phyloP scores from a whole-genome alignment of 2,113 vertebrate genomes.

The Corythornis madagascariensis region DNA sequence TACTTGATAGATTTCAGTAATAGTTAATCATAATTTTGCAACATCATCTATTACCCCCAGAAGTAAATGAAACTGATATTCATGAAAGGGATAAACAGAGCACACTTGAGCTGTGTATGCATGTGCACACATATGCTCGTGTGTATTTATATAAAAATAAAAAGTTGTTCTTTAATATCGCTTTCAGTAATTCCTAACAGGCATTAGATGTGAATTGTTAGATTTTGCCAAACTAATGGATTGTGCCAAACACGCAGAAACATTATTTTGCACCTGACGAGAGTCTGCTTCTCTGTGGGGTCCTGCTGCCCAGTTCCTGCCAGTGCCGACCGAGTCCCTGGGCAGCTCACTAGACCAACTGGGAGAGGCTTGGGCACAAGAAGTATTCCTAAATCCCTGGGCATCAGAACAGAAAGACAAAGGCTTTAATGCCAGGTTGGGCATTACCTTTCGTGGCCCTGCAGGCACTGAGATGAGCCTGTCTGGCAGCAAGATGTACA shows the following conservation, averaged over 20 bases:
- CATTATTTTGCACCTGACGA: neutral
- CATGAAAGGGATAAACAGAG: neutral
- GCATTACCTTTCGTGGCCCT: neutral
- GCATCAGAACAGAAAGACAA: neutral
- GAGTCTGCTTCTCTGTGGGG: neutral
- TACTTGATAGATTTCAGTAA: neutral
- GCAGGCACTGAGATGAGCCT: fast-evolving
- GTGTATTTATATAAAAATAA: neutral
- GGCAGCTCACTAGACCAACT: neutral
- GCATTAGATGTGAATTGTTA: neutral
- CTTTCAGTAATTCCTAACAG: neutral
- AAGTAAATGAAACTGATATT: neutral
- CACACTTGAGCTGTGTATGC: neutral
- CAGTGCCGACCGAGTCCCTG: neutral
- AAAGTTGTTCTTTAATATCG: neutral
- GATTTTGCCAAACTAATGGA: neutral
- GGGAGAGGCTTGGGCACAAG: neutral
- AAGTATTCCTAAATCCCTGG: too few relatives aligned
- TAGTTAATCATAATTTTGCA: neutral
- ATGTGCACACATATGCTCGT: fast-evolving
- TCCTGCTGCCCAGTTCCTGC: neutral
- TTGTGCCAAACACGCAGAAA: neutral
- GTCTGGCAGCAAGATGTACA: neutral
- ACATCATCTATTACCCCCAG: too few relatives aligned
- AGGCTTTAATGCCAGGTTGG: neutral